Conservation (phyloP, 2,113 vertebrate genomes). For the Cavia aperea region DNA sequence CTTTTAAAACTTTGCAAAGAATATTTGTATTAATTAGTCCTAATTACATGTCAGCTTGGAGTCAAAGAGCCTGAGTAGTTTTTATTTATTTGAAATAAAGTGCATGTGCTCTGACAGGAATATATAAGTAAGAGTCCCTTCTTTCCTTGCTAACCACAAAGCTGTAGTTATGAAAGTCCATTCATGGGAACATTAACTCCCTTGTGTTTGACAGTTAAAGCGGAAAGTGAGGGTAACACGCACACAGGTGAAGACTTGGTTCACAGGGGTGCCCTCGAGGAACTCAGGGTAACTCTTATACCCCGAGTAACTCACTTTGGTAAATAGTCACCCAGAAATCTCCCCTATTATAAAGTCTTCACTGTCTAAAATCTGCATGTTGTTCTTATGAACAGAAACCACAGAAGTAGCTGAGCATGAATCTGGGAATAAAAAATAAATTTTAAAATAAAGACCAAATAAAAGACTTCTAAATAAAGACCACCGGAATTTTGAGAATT, state of each 20-base stretch:
- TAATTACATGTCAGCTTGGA: constrained; percentile 53
- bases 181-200: neutral
- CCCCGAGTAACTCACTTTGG: neutral
- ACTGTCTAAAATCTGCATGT: neutral
- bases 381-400: neutral
- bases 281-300: neutral
- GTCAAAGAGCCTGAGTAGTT: constrained; percentile 44
- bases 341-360: neutral
- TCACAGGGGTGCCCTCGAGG: neutral
- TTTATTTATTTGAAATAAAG: constrained; percentile 44
- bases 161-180: neutral
- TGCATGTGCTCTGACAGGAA: constrained; percentile 7
- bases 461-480: neutral
- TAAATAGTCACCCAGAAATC: neutral
- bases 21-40: constrained; percentile 59
- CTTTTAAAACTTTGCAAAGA: constrained; percentile 56
- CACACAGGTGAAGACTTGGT: neutral
- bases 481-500: neutral
- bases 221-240: neutral
- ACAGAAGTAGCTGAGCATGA: neutral
- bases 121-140: neutral
- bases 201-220: neutral
- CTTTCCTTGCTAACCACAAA: neutral
- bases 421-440: neutral
- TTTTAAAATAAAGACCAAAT: neutral